Evolutionary conservation across 2,888 invertebrate species (phyloP).

Genomic region (Adelognathus sp.): DNA sequence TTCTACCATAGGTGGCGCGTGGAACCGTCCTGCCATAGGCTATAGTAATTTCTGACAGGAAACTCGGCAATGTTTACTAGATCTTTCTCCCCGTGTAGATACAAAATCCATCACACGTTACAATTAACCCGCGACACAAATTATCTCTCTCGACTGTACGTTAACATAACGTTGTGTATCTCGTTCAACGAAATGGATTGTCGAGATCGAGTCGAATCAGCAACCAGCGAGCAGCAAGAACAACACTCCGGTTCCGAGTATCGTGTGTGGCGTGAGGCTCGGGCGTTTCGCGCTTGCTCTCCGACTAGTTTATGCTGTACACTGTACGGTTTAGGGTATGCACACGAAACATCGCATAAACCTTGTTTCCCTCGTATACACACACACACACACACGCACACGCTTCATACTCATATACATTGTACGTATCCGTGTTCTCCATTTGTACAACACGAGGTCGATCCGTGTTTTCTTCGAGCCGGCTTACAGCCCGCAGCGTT

Average conservation of each 20-base stretch:
- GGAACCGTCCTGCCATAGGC: too few relatives aligned
- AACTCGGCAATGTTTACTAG: too few relatives aligned
- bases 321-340: slow-evolving; percentile 43
- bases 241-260: slow-evolving; percentile 9
- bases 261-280: not conserved
- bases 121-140: slow-evolving; percentile 3
- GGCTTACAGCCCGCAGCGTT: not conserved
- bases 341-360: slow-evolving; percentile 49
- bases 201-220: slow-evolving; percentile 7
- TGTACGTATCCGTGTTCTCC: slow-evolving; percentile 28
- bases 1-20: too few relatives aligned
- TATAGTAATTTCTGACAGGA: too few relatives aligned
- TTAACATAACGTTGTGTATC: not conserved
- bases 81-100: too few relatives aligned
- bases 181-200: slow-evolving; percentile 12
- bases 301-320: slow-evolving; percentile 46
- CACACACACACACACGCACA: too few relatives aligned
- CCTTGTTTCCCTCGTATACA: slow-evolving; percentile 49
- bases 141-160: slow-evolving; percentile 15
- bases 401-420: too few relatives aligned
- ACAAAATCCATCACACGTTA: too few relatives aligned
- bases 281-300: slow-evolving; percentile 1
- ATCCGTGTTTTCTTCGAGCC: slow-evolving; percentile 45
- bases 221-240: slow-evolving; percentile 22
- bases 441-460: slow-evolving; percentile 49